These are phyloP conservation scores for Lingula anatina DNA, from an alignment of 2,888 invertebrate species.

Conservation along the genomic window DNA sequence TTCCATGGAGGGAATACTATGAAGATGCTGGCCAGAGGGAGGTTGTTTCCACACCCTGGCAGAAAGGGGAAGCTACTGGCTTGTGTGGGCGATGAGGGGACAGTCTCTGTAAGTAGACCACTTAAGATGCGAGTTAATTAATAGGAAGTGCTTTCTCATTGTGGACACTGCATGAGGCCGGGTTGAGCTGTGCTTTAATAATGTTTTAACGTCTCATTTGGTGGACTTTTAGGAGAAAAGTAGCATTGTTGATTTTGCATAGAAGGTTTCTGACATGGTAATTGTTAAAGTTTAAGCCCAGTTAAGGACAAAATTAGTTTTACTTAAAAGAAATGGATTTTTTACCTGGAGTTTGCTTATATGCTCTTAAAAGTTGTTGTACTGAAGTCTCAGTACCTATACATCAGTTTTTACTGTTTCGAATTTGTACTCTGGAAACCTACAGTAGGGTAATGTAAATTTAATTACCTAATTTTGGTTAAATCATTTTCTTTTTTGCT, in stretches of 20 bases:
- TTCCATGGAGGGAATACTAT: slow-evolving; percentile 66
- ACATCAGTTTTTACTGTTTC: too few species aligned
- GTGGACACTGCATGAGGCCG: too few species aligned
- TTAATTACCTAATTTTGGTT: neutral
- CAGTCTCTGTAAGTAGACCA: slow-evolving; percentile 55
- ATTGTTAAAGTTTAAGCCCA: neutral
- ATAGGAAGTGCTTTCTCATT: too few species aligned
- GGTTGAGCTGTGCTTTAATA: neutral
- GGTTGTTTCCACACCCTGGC: slow-evolving; percentile 59
- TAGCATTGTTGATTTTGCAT: neutral
- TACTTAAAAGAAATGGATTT: too few species aligned
- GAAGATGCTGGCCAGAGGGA: slow-evolving; percentile 64
- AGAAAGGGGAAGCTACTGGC: slow-evolving; percentile 59
- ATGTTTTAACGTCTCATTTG: neutral
- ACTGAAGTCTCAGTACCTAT: too few species aligned
- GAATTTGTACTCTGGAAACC: too few species aligned
- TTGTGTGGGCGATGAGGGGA: slow-evolving; percentile 70
- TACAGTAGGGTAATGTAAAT: neutral
- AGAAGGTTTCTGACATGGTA: neutral
- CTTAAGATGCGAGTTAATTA: too few species aligned
- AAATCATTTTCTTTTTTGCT: slow-evolving; percentile 7
- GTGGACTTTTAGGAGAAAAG: too few species aligned
- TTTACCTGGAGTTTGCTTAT: too few species aligned
- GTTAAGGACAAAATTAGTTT: too few species aligned
- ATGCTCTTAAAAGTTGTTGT: too few species aligned